A percentile compares a stretch with the other conserved stretches of the same genome.
phyloP scores from a whole-genome alignment of 2,113 vertebrate species.

The Callocephalon fimbriatum region DNA sequence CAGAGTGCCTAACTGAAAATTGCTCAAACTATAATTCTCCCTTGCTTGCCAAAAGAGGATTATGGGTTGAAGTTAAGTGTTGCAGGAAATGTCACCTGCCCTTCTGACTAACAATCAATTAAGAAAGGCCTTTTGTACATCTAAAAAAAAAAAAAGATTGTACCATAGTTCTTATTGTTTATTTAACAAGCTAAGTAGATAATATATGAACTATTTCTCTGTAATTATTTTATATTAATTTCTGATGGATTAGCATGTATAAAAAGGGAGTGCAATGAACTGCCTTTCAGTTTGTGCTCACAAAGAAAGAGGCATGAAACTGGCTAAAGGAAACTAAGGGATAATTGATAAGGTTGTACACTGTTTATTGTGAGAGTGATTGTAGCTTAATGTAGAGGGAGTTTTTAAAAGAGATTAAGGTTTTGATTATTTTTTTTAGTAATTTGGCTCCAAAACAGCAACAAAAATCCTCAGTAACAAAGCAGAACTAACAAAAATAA shows the following conservation, averaged over 20 bases:
- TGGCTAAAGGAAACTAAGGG: not conserved
- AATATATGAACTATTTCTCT: not conserved
- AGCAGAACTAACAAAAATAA: not conserved
- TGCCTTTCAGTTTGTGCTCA: not conserved
- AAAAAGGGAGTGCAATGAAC: not conserved
- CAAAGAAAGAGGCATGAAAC: not conserved
- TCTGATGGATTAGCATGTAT: not conserved
- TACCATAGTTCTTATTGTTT: not conserved
- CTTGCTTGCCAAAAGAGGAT: constrained; percentile 49
- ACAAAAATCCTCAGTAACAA: not conserved
- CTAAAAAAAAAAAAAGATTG: not conserved
- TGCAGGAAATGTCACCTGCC: constrained; percentile 64
- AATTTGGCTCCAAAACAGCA: not conserved
- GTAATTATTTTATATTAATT: not conserved
- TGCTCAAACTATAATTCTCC: constrained; percentile 49
- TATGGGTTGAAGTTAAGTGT: constrained; percentile 36
- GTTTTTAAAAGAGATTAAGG: not conserved
- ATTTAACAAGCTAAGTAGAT: not conserved
- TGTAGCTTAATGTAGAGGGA: not conserved
- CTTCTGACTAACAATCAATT: constrained; percentile 53
- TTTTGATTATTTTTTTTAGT: not conserved
- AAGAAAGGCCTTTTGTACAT: constrained; percentile 8
- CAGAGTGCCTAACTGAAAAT: constrained; percentile 26
- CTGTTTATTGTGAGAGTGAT: not conserved
- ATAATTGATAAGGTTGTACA: not conserved